Base-by-base conservation (phyloP, 2,797 vertebrate genomes). In the Rhodeus uyekii region DNA sequence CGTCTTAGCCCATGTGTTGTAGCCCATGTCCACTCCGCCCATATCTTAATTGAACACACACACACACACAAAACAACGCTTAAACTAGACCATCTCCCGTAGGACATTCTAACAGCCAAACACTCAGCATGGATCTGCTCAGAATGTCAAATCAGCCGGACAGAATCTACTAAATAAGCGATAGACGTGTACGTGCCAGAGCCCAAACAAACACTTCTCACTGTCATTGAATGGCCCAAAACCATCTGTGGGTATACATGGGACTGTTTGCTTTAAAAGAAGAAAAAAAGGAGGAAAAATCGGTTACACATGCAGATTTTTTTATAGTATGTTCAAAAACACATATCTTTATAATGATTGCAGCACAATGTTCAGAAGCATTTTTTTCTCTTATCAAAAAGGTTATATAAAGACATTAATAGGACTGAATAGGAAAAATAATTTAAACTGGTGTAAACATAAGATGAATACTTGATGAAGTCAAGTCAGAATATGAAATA, bases 161-260 rank as follows among this genome's bases (percentile, higher is more conserved):
- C 32, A 77, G 53, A 81, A 82, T 79, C 48, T 38, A 46, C 46
- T 76, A 80, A 76, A 84, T 80, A 58, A 84, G 63, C 46, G 2
- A 55, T 38, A 82, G 71, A 77, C n/a, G 18, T 77, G 22, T 53
- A 36, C 42, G 38, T 46, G 16, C 69, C 74, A 53, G 42, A 82
- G 72, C 50, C 24, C 36, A 76, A 69, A 76, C 27, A 69, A 76
- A 42, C 55, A 63, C 16, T 68, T 76, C 12, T 53, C 39, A 2
- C 46, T 68, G 32, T 42, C 53, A 68, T 14, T 69, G 22, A 68
- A 73, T 1, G 0, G 19, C 60, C 55, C 46, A 53, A 48, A 71
- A 36, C 61, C 42, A n/a, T 72, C 67, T 18, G 13, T 61, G 78
- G 22, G 3, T 71, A 69, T 50, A 24, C 8, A 7, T 8, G 8